Percentiles rank a stretch among this genome's conserved stretches.
Conservation (phyloP, 2,113 vertebrate genomes). For the Spermophilus dauricus region DNA sequence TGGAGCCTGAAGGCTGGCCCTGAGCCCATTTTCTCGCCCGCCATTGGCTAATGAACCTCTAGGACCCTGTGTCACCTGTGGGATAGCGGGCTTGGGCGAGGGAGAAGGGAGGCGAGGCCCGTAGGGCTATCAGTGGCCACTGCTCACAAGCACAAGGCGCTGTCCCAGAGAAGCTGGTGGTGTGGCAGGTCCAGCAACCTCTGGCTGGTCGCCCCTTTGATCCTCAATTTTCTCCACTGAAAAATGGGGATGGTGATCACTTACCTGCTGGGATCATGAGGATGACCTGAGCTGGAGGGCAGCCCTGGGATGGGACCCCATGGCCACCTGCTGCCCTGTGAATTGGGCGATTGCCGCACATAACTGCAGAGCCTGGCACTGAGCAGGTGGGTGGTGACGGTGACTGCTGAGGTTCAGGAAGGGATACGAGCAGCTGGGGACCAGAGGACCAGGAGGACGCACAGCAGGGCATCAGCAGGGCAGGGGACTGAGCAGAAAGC, state of each 20-base stretch:
- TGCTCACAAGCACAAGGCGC: rapidly evolving
- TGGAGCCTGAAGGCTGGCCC: no score
- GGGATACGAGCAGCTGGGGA: not conserved
- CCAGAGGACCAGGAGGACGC: not conserved
- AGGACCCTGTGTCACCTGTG: not conserved
- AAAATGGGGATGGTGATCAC: not conserved
- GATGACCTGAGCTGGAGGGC: not conserved
- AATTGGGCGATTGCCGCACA: no score
- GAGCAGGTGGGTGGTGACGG: not conserved
- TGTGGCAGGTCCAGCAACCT: not conserved
- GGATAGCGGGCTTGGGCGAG: not conserved
- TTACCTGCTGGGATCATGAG: no score
- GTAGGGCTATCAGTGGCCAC: not conserved
- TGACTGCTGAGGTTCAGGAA: not conserved
- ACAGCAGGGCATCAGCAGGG: rapidly evolving
- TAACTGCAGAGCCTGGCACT: not conserved
- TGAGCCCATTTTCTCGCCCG: no score
- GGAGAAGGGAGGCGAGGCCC: not conserved
- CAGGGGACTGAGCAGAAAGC: not conserved
- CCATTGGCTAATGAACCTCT: no score
- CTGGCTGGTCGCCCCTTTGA: not conserved
- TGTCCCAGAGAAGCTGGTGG: not conserved
- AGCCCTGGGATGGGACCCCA: rapidly evolving
- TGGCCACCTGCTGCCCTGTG: not conserved
- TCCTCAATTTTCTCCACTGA: not conserved